Percentiles rank a stretch among this genome's conserved stretches.
Evolutionary conservation across 2,797 vertebrate species (phyloP).

Genomic region (Telmatherina bonti): DNA sequence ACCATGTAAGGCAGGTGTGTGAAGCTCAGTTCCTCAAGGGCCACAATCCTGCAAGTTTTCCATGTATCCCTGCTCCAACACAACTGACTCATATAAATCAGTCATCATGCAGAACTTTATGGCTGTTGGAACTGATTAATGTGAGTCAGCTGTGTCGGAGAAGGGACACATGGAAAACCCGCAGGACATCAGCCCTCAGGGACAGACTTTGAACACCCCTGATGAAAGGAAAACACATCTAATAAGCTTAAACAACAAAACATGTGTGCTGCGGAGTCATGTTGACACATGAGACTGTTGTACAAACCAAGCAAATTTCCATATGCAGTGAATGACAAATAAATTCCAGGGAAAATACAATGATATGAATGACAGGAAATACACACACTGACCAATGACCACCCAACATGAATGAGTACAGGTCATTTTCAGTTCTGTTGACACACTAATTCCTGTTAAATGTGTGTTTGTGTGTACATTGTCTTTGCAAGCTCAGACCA

Average conservation of each 20-base stretch:
- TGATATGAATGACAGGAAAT: slow-evolving; percentile 42
- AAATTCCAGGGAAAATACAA: background rate
- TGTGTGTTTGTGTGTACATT: background rate
- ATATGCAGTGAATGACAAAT: background rate
- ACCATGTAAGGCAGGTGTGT: background rate
- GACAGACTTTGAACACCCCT: no score
- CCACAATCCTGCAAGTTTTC: no score
- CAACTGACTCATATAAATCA: no score
- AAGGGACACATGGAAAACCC: no score
- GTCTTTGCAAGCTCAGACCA: slow-evolving; percentile 7
- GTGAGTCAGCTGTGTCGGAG: no score
- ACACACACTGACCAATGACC: slow-evolving; percentile 5
- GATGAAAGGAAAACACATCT: no score
- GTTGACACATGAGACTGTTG: background rate
- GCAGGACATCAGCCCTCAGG: no score
- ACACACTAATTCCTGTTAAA: slow-evolving; percentile 14
- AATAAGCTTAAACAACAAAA: background rate
- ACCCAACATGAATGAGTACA: slow-evolving; percentile 8
- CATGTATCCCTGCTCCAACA: no score
- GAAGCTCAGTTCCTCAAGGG: no score
- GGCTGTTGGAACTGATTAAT: no score
- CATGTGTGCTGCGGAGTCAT: background rate
- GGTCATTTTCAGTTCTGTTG: background rate
- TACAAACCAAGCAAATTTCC: background rate
- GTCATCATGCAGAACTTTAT: no score